Evolutionary conservation across 2,888 invertebrate species (phyloP), one percentile per base, ranked within the genome.

Genomic region (Tetragnatha montana): DNA sequence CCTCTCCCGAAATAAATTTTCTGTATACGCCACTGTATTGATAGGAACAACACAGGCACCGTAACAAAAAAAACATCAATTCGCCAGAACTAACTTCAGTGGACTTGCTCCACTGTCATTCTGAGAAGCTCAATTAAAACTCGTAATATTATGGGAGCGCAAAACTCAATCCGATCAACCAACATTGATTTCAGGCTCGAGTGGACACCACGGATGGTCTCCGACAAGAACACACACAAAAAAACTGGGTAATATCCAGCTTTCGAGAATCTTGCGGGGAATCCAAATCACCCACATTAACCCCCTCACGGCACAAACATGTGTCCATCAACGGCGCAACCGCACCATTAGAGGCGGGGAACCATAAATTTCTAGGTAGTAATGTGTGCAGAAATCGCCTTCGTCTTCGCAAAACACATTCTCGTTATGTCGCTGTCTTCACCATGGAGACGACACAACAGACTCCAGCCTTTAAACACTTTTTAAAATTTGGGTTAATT

Each of bases 401-500:
- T 50, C 81, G 68, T 76, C 81, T 81, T 69, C 70, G n/a, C 79
- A 79, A 75, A 80, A 86, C 71, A 80, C 80, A 80, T 76, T 81
- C 75, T 81, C 87, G 81, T 81, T 87, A 87, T n/a, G 8, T 17
- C 75, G 74, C 74, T 87, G 76, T 75, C 21, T 87, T 87, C 87
- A 70, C 87, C 87, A 87, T 87, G 87, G 87, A 75, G 81, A 87
- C 75, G 50, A n/a, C 49, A 68, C 81, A 87, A 87, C 87, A 87
- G 47, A 81, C 12, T 35, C 12, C 51, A 76, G 75, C 70, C 69
- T 87, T 69, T 70, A 75, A 79, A 75, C 69, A 81, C 80, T 21
- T 81, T 35, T 60, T 75, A 51, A 70, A 87, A 81, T 81, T 68
- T 81, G 49, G 87, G 81, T 81, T 87, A 87, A 87, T 87, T 81